phyloP scores from a whole-genome alignment of 2,113 vertebrate species.

The Sterna hirundo region DNA sequence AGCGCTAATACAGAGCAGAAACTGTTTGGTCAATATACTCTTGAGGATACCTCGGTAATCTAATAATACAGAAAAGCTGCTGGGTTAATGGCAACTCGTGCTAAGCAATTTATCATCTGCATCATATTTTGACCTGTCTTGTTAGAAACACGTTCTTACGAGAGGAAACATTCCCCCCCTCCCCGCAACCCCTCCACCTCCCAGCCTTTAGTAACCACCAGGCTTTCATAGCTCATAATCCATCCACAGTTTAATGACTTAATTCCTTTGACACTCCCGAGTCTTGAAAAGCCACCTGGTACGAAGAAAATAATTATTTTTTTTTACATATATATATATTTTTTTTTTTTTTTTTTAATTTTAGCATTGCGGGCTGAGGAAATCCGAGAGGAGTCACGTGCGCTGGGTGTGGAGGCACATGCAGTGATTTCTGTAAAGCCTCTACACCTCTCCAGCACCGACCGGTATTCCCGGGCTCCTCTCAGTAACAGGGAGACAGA shows the following conservation, averaged over 20 bases:
- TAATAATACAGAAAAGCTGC: constrained; percentile 7
- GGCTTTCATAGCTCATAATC: constrained; percentile 21
- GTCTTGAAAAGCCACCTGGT: not conserved
- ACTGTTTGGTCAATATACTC: not conserved
- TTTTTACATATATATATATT: not conserved
- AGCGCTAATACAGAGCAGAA: not conserved
- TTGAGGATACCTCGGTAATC: not conserved
- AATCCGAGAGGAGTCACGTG: not conserved
- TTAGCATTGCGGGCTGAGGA: not conserved
- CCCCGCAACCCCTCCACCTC: not conserved
- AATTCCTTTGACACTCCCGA: not conserved
- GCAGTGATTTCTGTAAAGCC: not conserved
- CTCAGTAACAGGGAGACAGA: not conserved
- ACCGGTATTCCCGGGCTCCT: not conserved
- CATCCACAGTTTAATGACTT: constrained; percentile 38
- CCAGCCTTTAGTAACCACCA: not conserved
- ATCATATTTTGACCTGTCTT: constrained; percentile 39
- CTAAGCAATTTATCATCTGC: constrained; percentile 19
- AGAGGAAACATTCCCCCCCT: not conserved
- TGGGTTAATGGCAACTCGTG: constrained; percentile 30
- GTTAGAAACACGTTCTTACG: constrained; percentile 24
- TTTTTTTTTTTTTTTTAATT: not conserved
- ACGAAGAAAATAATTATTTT: not conserved
- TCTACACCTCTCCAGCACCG: not conserved
- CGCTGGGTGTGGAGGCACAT: constrained; percentile 6